Conservation (phyloP, 2,888 invertebrate species). For the Nymphalis c-album region DNA sequence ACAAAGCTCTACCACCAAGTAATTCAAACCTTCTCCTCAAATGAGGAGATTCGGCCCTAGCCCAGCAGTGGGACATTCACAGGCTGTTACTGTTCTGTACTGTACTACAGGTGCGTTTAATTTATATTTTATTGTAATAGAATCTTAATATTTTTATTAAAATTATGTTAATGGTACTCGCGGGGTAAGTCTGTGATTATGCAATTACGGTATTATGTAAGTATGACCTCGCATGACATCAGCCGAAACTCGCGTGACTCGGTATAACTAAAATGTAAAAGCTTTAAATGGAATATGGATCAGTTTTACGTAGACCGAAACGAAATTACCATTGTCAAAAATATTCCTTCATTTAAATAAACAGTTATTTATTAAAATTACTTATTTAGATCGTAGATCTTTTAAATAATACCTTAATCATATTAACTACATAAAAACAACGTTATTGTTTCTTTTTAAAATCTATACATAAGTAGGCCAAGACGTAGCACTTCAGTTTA, state of each 20-base stretch:
- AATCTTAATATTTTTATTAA: constrained; percentile 8
- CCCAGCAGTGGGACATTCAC: too few species aligned
- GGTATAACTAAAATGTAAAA: constrained; percentile 27
- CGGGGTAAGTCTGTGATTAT: constrained; percentile 33
- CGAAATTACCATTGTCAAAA: constrained; percentile 13
- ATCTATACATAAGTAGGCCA: too few species aligned
- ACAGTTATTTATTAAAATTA: neutral
- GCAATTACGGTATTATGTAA: constrained; percentile 30
- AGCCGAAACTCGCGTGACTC: constrained; percentile 32
- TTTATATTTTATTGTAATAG: neutral
- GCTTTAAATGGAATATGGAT: constrained; percentile 30
- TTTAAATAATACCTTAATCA: too few species aligned
- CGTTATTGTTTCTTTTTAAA: too few species aligned
- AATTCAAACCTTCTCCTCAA: too few species aligned
- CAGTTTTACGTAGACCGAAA: constrained; percentile 25
- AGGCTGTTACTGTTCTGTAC: too few species aligned
- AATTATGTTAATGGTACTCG: constrained; percentile 25
- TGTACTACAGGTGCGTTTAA: too few species aligned
- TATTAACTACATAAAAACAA: too few species aligned
- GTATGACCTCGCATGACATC: constrained; percentile 35
- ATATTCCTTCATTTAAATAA: constrained; percentile 2
- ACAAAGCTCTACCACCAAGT: too few species aligned
- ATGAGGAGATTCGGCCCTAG: too few species aligned
- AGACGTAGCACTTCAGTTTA: too few species aligned
- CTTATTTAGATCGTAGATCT: too few species aligned